Evolutionary conservation across 2,113 vertebrate species (phyloP).

Genomic region (Myiozetetes cayanensis): DNA sequence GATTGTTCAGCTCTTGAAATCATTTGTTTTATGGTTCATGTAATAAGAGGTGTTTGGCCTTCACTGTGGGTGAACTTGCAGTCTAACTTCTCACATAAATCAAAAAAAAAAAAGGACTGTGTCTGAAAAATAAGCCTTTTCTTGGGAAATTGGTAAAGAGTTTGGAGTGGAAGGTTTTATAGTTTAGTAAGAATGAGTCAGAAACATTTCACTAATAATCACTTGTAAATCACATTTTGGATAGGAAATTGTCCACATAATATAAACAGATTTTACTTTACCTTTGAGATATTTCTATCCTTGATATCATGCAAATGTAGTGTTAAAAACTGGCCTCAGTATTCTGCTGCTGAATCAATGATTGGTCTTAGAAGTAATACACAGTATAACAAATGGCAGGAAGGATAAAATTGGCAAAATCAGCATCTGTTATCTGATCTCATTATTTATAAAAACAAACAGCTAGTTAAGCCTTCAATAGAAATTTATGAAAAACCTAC

Average conservation of each 20-base stretch:
- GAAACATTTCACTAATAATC: background rate
- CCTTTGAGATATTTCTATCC: background rate
- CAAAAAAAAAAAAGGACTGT: background rate
- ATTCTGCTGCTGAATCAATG: background rate
- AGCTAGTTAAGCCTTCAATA: background rate
- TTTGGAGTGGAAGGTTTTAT: background rate
- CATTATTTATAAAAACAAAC: constrained; percentile 21
- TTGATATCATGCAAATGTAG: background rate
- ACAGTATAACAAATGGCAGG: background rate
- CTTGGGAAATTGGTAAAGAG: background rate
- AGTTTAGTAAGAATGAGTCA: background rate
- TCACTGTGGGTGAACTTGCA: background rate
- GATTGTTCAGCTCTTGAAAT: background rate
- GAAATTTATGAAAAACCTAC: background rate
- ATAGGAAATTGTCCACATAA: background rate
- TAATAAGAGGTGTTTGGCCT: background rate
- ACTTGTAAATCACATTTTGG: background rate
- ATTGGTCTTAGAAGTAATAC: background rate
- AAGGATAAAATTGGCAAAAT: background rate
- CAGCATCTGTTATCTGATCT: constrained; percentile 10
- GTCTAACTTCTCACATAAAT: background rate
- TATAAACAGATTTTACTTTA: background rate
- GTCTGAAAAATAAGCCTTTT: background rate
- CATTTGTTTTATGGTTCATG: background rate
- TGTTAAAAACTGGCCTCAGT: background rate